These are phyloP conservation scores for Zaprionus davidi DNA, from an alignment of 1,140 invertebrate species.

Conservation along the genomic window DNA sequence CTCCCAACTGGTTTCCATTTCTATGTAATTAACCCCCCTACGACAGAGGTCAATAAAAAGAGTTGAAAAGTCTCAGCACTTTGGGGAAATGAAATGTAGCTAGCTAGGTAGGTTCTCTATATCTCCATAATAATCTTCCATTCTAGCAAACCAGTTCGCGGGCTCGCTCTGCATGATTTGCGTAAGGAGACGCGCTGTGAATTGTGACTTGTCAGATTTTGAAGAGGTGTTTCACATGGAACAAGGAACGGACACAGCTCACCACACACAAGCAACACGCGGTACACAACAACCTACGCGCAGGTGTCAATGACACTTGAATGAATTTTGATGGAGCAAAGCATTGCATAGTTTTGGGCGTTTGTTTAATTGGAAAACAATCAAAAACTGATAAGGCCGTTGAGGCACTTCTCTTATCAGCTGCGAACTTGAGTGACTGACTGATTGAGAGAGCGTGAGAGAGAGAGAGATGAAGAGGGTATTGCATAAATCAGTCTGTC, in stretches of 20 bases:
- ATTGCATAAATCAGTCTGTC: background rate
- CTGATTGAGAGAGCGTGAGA: background rate
- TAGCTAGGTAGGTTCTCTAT: background rate
- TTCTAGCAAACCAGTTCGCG: slow-evolving; percentile 21
- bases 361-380: slow-evolving; percentile 5
- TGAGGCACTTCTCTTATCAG: background rate
- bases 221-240: slow-evolving; percentile 3
- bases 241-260: background rate
- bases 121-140: background rate
- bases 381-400: slow-evolving; percentile 22
- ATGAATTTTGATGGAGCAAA: slow-evolving; percentile 1
- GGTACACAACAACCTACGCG: background rate
- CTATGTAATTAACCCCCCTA: slow-evolving; percentile 35
- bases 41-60: slow-evolving; percentile 33
- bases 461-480: background rate
- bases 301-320: slow-evolving; percentile 33
- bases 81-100: background rate
- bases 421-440: slow-evolving; percentile 1
- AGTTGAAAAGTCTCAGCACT: slow-evolving; percentile 22
- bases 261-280: background rate
- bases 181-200: slow-evolving; percentile 8
- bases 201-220: background rate
- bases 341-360: slow-evolving; percentile 61
- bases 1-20: slow-evolving; percentile 16
- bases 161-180: slow-evolving; percentile 4